Evolutionary conservation across 2,888 invertebrate genomes (phyloP), one percentile per base, ranked within the genome.

Genomic region (Myopa tessellatipennis): DNA sequence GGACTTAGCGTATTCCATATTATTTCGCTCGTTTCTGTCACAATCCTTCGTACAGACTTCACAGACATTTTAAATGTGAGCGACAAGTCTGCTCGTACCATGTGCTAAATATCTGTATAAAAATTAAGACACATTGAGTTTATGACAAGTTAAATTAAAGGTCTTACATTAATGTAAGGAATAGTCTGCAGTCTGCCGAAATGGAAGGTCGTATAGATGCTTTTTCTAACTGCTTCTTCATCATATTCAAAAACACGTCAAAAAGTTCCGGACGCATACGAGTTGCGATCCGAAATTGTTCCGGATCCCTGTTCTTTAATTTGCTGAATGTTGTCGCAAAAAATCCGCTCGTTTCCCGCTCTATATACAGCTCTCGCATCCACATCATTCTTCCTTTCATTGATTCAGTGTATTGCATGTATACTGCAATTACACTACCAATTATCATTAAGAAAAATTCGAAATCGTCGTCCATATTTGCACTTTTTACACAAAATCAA

Each of bases 101-200:
- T 78, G 61, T 58, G 75, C 72, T 34, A 75, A 63, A 38, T 78
- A 75, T 18, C n/a, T 78, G 26, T 50, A 75, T 50, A 45, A 34
- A 36, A 69, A 63, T n/a, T 18, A 10, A 38, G 50, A 45, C 16
- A 40, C 7, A 38, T 16, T 8, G 12, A 40, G n/a, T 40, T 14
- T 16, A 14, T n/a, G 6, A 7, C 40, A 26, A 26, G 26, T 26
- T 26, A 26, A n/a, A 45, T 45, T 0, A 4, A n/a, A 45, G 12
- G 34, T 0, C 70, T 70, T 60, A 76, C 61, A 55, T 45, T 10
- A 71, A 18, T 7, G 70, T 76, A 6, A 70, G 52, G 38, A 71
- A 70, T 14, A 76, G 55, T 76, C 76, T 63, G 55, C 76, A 76
- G 3, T 76, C 34, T 50, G 76, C 36, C 1, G 71, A 61, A 50